Evolutionary conservation across 2,797 vertebrate species (phyloP).

Genomic region (Oceanodroma leucorhoa): DNA sequence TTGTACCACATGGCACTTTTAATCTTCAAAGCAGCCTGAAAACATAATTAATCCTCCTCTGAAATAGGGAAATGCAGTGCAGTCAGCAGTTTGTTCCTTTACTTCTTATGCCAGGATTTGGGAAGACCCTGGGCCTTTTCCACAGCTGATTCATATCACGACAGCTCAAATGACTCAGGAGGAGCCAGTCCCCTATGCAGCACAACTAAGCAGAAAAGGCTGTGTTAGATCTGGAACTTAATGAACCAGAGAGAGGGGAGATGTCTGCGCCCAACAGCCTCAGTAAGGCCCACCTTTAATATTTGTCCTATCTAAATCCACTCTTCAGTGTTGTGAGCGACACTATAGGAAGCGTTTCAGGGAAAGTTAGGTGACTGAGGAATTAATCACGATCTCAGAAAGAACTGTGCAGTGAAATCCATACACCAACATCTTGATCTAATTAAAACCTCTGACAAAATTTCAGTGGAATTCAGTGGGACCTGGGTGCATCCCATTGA

Average conservation of each 20-base stretch:
- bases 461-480: not conserved
- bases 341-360: not conserved
- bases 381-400: not conserved
- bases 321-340: not conserved
- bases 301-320: not conserved
- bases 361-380: not conserved
- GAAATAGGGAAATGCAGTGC: not conserved
- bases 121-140: not conserved
- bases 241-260: not conserved
- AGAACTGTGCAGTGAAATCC: not conserved
- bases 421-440: not conserved
- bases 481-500: not conserved
- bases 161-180: not conserved
- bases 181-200: not conserved
- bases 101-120: not conserved
- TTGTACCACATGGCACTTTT: not conserved
- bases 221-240: not conserved
- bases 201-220: not conserved
- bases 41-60: conserved; percentile 4
- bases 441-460: not conserved
- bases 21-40: conserved; percentile 29
- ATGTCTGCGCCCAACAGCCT: not conserved
- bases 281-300: not conserved
- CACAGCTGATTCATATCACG: not conserved
- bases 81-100: conserved; percentile 12